Conservation (phyloP, 2,888 invertebrate genomes). For the Tromatobia lineatoria region DNA sequence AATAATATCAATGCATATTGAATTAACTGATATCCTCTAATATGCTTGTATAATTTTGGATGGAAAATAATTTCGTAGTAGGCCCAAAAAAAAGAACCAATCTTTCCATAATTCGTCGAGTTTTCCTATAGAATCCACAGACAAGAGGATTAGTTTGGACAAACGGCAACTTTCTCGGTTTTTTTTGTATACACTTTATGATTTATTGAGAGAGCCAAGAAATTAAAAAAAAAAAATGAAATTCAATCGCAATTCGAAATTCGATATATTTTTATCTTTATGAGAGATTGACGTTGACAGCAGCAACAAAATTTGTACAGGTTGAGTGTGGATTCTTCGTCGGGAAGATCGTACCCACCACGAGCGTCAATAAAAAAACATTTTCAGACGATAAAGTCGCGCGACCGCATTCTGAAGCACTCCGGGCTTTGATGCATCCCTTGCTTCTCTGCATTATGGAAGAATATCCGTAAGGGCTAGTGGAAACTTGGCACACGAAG, state of each 20-base stretch:
- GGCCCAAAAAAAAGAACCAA: no score
- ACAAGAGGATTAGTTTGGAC: no score
- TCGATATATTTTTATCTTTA: not conserved
- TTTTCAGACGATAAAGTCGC: conserved; percentile 23
- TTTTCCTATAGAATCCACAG: no score
- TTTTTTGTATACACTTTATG: no score
- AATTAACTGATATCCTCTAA: no score
- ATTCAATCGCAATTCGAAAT: no score
- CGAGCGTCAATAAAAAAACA: not conserved
- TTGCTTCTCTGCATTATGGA: conserved; percentile 22
- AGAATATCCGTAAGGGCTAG: conserved; percentile 41
- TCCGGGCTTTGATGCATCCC: conserved; percentile 7
- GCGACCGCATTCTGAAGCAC: not conserved
- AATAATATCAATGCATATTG: no score
- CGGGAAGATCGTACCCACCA: not conserved
- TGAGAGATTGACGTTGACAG: not conserved
- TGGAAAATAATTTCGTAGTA: not conserved
- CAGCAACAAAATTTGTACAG: conserved; percentile 8
- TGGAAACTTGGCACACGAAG: conserved; percentile 24
- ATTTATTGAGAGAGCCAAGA: no score
- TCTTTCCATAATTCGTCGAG: no score
- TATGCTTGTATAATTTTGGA: no score
- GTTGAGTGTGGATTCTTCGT: not conserved
- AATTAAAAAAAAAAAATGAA: no score
- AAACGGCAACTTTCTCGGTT: no score